Evolutionary conservation across 2,888 invertebrate genomes (phyloP).

Genomic region (Helleia helle): DNA sequence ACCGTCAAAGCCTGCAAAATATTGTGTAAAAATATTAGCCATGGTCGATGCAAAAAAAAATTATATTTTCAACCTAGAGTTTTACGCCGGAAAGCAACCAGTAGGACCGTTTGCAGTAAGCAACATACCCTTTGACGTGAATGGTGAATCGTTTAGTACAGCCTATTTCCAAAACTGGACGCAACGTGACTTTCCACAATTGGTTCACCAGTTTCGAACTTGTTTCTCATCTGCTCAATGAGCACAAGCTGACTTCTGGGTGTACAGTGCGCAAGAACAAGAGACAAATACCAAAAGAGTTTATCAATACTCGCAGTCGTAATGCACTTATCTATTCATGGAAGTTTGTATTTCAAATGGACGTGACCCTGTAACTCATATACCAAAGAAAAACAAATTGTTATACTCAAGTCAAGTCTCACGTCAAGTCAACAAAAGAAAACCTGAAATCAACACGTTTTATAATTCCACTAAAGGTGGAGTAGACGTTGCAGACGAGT

Average conservation of each 20-base stretch:
- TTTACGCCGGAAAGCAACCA: slow-evolving; percentile 10
- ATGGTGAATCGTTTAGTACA: slow-evolving; percentile 14
- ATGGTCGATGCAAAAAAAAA: slow-evolving; percentile 8
- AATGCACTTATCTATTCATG: slow-evolving; percentile 8
- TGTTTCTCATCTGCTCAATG: slow-evolving; percentile 12
- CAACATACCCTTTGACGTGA: slow-evolving; percentile 17
- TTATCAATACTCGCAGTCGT: slow-evolving; percentile 11
- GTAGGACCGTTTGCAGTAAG: slow-evolving; percentile 11
- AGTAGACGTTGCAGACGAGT: slow-evolving; percentile 25
- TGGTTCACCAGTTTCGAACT: slow-evolving; percentile 18
- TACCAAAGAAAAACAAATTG: slow-evolving; percentile 28
- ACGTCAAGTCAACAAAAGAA: slow-evolving; percentile 22
- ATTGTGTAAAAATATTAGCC: slow-evolving; percentile 13
- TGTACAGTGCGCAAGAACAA: slow-evolving; percentile 17
- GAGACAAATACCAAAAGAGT: slow-evolving; percentile 14
- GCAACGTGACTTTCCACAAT: slow-evolving; percentile 18
- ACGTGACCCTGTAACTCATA: slow-evolving; percentile 25
- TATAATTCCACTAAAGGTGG: slow-evolving; percentile 28
- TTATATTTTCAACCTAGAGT: slow-evolving; percentile 14
- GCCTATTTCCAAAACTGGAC: slow-evolving; percentile 12
- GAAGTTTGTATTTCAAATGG: slow-evolving; percentile 20
- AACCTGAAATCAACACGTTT: slow-evolving; percentile 26
- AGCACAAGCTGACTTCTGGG: slow-evolving; percentile 11
- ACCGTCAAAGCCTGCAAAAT: neutral
- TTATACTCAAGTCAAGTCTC: slow-evolving; percentile 26